Base-by-base conservation (phyloP, 2,888 invertebrate species). In the Orthonychiurus folsomi region DNA sequence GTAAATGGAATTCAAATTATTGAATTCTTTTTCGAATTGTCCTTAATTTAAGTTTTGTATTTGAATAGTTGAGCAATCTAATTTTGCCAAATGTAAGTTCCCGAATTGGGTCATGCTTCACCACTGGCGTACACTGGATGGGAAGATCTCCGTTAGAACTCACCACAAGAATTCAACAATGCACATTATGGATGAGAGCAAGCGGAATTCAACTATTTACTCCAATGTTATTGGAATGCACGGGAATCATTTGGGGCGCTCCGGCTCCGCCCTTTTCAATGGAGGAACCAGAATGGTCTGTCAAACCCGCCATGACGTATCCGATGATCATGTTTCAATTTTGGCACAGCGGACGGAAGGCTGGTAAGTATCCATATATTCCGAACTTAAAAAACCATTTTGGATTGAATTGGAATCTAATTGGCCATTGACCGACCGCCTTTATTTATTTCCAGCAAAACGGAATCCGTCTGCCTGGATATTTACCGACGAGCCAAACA, bases 111-210 rank as follows among this genome's bases (percentile, higher is more conserved):
- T 89, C 66, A 85, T 86, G 68, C 83, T 24, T 2, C 87, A 87
- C 77, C 86, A 86, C 71, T 89, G 89, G 89, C 84, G 85, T 76
- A 86, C 86, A 63, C 77, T 89, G 63, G 88, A 89, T 74, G 86
- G 86, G 73, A 80, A 69, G 59, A 53, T 72, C 82, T 24, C 84
- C 83, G 74, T 84, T 83, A 64, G 88, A 86, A 78, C 86, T 85
- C 73, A 87, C 15, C 85, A 83, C 65, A 83, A 84, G 72, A 87
- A 87, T 73, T 86, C 87, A 0, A 86, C 87, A 1, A 79, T 88
- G 61, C 83, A 83, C 79, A 82, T 84, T 74, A 75, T 66, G 37
- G 74, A 74, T 59, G 67, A 65, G 0, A 55, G 37, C 70, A 27
- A 74, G 69, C 53, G 57, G 72, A 78, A 52, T 79, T 79, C 47